Conservation (phyloP, 2,888 invertebrate species). For the Heliconius hortense region DNA sequence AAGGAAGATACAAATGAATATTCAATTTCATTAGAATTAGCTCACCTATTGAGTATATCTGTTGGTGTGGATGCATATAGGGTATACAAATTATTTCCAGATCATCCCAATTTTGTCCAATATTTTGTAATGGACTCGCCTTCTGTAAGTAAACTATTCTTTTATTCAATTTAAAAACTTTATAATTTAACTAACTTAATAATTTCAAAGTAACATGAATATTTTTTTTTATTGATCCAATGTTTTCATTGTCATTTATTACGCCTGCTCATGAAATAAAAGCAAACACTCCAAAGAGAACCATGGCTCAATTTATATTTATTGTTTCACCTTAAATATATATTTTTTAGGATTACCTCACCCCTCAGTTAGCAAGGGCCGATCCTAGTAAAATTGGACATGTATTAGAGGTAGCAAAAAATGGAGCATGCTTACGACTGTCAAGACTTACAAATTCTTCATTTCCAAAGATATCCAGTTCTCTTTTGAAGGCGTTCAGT, state of each 20-base stretch:
- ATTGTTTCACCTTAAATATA: not conserved
- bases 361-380: conserved; percentile 45
- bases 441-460: conserved; percentile 44
- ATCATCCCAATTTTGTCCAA: conserved; percentile 54
- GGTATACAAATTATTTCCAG: conserved; percentile 58
- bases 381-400: conserved; percentile 45
- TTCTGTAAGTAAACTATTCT: conserved; percentile 42
- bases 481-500: conserved; percentile 46
- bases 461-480: conserved; percentile 52
- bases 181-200: too few relatives aligned
- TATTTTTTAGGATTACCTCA: conserved; percentile 36
- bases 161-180: too few relatives aligned
- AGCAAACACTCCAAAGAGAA: not conserved
- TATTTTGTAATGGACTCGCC: conserved; percentile 47
- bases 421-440: conserved; percentile 46
- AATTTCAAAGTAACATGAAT: too few relatives aligned
- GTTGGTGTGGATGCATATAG: conserved; percentile 86
- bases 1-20: conserved; percentile 83
- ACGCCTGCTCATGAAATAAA: not conserved
- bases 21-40: conserved; percentile 85
- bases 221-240: too few relatives aligned
- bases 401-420: conserved; percentile 52
- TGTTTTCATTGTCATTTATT: not conserved
- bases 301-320: not conserved
- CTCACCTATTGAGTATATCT: conserved; percentile 84